Conservation (phyloP, 2,113 vertebrate genomes). For the Gymnobelideus leadbeateri region DNA sequence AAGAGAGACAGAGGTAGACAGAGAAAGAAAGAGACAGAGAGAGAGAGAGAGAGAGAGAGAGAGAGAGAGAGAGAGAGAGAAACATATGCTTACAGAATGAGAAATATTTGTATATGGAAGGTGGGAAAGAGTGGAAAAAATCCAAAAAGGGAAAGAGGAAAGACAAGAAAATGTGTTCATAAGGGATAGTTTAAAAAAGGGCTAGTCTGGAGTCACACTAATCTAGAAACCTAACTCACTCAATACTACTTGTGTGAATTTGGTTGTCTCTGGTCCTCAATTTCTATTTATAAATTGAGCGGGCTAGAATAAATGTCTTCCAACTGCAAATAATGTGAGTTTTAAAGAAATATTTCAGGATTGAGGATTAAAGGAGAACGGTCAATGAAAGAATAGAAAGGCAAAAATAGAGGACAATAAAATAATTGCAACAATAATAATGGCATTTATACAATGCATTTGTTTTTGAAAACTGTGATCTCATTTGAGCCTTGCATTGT, state of each 20-base stretch:
- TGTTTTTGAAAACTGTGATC: not conserved
- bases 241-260: not conserved
- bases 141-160: not conserved
- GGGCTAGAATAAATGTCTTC: not conserved
- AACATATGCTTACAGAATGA: not conserved
- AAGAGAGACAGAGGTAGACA: too few species aligned
- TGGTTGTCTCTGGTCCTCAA: not conserved
- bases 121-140: not conserved
- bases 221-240: not conserved
- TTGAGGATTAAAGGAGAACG: not conserved
- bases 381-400: not conserved
- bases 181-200: not conserved
- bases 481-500: not conserved
- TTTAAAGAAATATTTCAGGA: not conserved
- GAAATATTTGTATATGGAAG: not conserved
- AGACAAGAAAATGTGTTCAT: not conserved
- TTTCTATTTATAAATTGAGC: not conserved
- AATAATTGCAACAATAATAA: not conserved
- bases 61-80: not conserved
- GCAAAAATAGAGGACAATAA: not conserved
- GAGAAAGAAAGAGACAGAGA: not conserved
- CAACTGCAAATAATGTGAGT: not conserved
- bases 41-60: not conserved
- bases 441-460: not conserved
- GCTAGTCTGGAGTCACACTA: not conserved